These are phyloP conservation scores for Trachelus tabidus DNA, from an alignment of 2,888 invertebrate species.

Conservation along the genomic window DNA sequence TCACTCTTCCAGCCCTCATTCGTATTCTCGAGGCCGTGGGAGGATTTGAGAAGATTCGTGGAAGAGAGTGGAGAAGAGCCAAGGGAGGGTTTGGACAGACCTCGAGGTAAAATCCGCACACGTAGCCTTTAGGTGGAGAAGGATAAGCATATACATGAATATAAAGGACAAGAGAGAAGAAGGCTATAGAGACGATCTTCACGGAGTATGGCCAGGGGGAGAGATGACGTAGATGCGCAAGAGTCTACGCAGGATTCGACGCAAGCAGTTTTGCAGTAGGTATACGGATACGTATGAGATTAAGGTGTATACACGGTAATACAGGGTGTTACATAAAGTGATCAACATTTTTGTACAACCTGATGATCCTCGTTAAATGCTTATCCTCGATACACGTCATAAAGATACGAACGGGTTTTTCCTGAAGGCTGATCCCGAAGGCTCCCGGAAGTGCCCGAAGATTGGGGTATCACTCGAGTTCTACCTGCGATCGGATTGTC, in stretches of 20 bases:
- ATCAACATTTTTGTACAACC: background rate
- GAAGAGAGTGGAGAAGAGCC: background rate
- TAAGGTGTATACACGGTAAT: background rate
- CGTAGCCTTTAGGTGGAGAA: background rate
- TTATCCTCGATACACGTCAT: background rate
- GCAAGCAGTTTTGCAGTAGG: background rate
- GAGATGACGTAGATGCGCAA: background rate
- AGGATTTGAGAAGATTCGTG: background rate
- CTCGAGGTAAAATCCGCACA: background rate
- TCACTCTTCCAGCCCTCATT: background rate
- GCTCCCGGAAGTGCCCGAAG: background rate
- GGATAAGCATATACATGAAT: background rate
- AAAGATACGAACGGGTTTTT: background rate
- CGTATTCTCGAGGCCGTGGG: background rate
- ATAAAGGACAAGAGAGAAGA: background rate
- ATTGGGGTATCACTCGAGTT: background rate
- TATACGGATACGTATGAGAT: background rate
- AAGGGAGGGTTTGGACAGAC: background rate
- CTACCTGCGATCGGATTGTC: background rate
- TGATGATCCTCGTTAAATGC: background rate
- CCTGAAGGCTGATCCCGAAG: background rate
- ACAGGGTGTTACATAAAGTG: background rate
- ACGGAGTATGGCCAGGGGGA: background rate
- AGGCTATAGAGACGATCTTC: background rate
- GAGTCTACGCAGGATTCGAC: background rate